These are phyloP conservation scores for Macrosoma leucophasiata DNA, from an alignment of 2,888 invertebrate species.

Conservation along the genomic window DNA sequence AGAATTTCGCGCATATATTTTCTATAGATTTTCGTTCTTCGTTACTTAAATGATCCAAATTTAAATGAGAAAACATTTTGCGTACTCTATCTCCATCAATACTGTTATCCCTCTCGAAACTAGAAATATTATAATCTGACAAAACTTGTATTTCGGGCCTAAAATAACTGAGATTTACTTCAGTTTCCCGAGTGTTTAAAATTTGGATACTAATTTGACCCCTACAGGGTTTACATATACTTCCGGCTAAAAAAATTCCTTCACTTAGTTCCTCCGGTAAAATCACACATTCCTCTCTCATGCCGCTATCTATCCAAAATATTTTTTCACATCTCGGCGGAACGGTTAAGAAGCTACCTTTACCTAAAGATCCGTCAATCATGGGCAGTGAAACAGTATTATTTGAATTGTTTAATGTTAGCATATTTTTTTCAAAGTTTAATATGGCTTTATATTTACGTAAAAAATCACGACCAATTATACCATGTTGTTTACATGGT, in stretches of 20 bases:
- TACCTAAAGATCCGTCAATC: neutral
- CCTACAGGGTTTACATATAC: neutral
- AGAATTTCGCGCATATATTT: conserved; percentile 18
- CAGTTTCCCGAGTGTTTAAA: conserved; percentile 1
- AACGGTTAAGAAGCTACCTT: neutral
- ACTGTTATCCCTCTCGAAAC: conserved; percentile 1
- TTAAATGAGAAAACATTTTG: conserved; percentile 6
- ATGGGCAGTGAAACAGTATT: neutral
- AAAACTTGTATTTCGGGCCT: neutral
- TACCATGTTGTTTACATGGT: conserved; percentile 1
- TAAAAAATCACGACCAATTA: conserved; percentile 7
- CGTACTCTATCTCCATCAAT: conserved; percentile 7
- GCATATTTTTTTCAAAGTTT: conserved; percentile 4
- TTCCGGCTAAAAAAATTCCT: neutral
- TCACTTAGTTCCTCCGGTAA: conserved; percentile 1
- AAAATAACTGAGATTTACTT: conserved; percentile 1
- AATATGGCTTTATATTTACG: neutral
- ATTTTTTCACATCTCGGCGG: neutral
- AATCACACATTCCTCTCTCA: conserved; percentile 1
- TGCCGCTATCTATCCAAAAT: too few species aligned
- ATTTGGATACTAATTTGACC: conserved; percentile 1
- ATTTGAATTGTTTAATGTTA: neutral
- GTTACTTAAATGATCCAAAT: conserved; percentile 10
- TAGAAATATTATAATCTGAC: conserved; percentile 12
- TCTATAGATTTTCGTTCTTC: conserved; percentile 9